Evolutionary conservation across 2,797 vertebrate species (phyloP).

Genomic region (Chromis chromis): DNA sequence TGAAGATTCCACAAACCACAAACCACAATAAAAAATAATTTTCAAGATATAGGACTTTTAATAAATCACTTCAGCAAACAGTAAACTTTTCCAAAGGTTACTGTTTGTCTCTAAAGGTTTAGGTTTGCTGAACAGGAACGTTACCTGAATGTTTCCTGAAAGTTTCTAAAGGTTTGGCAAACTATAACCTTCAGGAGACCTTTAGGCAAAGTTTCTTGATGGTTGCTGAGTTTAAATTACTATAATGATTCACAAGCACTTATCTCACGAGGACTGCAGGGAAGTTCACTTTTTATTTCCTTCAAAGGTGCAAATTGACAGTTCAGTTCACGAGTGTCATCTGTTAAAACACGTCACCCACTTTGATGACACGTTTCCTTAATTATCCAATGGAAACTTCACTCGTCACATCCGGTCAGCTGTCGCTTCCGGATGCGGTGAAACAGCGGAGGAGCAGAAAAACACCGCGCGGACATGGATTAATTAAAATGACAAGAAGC

Average conservation of each 20-base stretch:
- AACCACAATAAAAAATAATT: too few relatives aligned
- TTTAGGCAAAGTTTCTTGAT: too few relatives aligned
- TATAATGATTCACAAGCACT: background rate
- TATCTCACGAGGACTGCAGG: too few relatives aligned
- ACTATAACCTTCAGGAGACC: too few relatives aligned
- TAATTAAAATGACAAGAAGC: slow-evolving; percentile 64
- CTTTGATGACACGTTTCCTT: slow-evolving; percentile 52
- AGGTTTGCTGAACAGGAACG: too few relatives aligned
- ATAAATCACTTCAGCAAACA: too few relatives aligned
- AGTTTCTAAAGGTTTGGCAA: too few relatives aligned
- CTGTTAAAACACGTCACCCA: background rate
- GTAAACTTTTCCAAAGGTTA: too few relatives aligned
- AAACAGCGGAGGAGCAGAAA: slow-evolving; percentile 60
- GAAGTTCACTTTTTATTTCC: background rate
- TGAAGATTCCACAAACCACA: too few relatives aligned
- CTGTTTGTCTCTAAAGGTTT: too few relatives aligned
- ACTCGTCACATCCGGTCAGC: slow-evolving; percentile 71
- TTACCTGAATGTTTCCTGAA: too few relatives aligned
- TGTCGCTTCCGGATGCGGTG: slow-evolving; percentile 83
- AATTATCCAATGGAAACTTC: slow-evolving; percentile 56
- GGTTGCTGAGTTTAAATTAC: background rate
- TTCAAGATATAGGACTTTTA: too few relatives aligned
- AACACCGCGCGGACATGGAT: slow-evolving; percentile 70
- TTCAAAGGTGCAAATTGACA: slow-evolving; percentile 19
- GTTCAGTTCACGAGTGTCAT: slow-evolving; percentile 34